phyloP scores from a whole-genome alignment of 1,140 invertebrate genomes.

The Galleria mellonella region DNA sequence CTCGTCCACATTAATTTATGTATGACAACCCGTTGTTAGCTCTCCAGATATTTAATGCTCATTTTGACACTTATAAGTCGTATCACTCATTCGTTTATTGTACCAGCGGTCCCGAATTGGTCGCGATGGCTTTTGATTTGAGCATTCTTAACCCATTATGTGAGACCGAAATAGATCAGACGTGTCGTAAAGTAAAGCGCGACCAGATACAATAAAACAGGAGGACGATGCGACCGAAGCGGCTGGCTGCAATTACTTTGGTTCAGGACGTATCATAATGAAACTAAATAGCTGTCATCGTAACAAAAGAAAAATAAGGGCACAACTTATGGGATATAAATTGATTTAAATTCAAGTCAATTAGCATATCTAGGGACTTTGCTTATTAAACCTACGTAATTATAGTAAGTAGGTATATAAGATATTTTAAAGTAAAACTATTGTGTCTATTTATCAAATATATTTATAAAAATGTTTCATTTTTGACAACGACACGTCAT shows the following conservation, averaged over 20 bases:
- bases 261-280: no score
- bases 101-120: conserved; percentile 32
- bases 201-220: conserved; percentile 1
- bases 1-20: conserved; percentile 66
- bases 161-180: conserved; percentile 12
- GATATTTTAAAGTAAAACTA: no score
- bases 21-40: conserved; percentile 50
- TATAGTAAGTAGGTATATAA: no score
- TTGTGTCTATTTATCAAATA: no score
- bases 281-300: no score
- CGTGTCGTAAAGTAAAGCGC: conserved; percentile 1
- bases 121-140: conserved; percentile 28
- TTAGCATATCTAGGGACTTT: no score
- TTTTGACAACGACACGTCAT: no score
- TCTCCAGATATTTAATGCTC: conserved; percentile 58
- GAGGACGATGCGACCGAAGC: background rate
- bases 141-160: conserved; percentile 22
- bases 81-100: conserved; percentile 40
- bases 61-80: conserved; percentile 59
- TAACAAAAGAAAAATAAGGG: no score
- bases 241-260: background rate
- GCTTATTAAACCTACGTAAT: no score
- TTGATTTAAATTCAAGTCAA: no score
- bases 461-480: no score
- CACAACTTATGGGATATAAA: no score